These are phyloP conservation scores for Lepus timidus DNA, from an alignment of 2,113 vertebrate species.

Conservation along the genomic window DNA sequence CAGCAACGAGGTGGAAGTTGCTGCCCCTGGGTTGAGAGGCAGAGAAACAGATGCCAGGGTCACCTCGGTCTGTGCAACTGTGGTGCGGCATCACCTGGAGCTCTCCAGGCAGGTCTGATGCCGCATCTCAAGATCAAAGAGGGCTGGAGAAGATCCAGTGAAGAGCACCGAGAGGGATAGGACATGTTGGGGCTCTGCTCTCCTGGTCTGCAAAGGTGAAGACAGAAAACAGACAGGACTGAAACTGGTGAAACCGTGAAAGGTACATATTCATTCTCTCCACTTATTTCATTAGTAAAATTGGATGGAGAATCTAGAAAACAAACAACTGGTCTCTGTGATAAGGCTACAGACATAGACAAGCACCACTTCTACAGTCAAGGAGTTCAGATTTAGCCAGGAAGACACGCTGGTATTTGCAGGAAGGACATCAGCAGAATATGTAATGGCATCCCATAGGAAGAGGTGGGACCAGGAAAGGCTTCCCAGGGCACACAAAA, in stretches of 20 bases:
- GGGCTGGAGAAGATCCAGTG: slow-evolving; percentile 29
- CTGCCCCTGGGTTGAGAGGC: neutral
- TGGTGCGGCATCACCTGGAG: neutral
- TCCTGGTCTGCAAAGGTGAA: neutral
- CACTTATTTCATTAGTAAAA: neutral
- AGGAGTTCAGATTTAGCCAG: neutral
- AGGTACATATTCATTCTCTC: neutral
- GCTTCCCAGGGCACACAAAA: neutral
- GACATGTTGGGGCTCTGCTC: neutral
- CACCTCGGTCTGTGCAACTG: neutral
- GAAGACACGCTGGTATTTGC: neutral
- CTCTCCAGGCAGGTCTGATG: neutral
- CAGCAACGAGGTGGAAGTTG: neutral
- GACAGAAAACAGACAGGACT: neutral
- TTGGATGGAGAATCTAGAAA: neutral
- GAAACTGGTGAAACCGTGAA: neutral
- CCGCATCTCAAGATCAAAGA: neutral
- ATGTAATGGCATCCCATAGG: neutral
- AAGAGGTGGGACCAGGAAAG: neutral
- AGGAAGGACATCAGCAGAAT: neutral
- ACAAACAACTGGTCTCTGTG: neutral
- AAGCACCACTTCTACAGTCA: neutral
- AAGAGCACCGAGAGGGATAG: neutral
- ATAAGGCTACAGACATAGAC: neutral
- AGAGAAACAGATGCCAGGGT: slow-evolving; percentile 22